Evolutionary conservation across 2,888 invertebrate genomes (phyloP).

Genomic region (Tetropium fuscum): DNA sequence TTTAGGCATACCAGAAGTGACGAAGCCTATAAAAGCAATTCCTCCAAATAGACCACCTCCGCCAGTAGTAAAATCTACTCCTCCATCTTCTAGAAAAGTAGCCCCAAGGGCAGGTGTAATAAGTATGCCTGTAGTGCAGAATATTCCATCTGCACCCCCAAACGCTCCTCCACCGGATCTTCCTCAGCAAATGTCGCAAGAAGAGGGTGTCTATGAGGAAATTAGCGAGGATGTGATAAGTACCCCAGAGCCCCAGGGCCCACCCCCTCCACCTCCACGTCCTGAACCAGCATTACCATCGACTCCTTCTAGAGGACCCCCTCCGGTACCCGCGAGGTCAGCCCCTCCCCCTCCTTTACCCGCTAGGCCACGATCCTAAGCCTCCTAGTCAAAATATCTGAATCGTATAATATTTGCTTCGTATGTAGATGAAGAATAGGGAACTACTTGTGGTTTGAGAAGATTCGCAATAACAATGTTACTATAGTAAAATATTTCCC

Average conservation of each 20-base stretch:
- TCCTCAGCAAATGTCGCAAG: slow-evolving; percentile 60
- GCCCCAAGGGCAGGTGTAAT: slow-evolving; percentile 68
- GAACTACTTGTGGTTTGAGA: too few relatives aligned
- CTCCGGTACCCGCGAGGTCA: slow-evolving; percentile 69
- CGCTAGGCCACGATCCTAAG: slow-evolving; percentile 68
- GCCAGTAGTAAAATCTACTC: slow-evolving; percentile 64
- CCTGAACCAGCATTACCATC: slow-evolving; percentile 72
- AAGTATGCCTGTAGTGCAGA: slow-evolving; percentile 63
- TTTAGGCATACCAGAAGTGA: slow-evolving; percentile 67
- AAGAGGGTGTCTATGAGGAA: slow-evolving; percentile 70
- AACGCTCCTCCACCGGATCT: too few relatives aligned
- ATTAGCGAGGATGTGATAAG: slow-evolving; percentile 67
- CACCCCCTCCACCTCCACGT: slow-evolving; percentile 68
- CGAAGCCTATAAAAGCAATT: too few relatives aligned
- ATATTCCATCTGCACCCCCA: slow-evolving; percentile 45
- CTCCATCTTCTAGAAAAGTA: slow-evolving; percentile 65
- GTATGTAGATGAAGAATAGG: too few relatives aligned
- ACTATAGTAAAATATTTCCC: too few relatives aligned
- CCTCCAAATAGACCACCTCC: slow-evolving; percentile 71
- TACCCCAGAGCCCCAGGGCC: slow-evolving; percentile 70
- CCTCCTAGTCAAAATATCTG: neutral
- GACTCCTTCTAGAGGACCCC: slow-evolving; percentile 68
- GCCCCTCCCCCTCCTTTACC: slow-evolving; percentile 76
- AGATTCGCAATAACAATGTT: too few relatives aligned
- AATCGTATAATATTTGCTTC: too few relatives aligned